Percentiles rank a stretch among this genome's conserved stretches.
Conservation (phyloP, 2,797 vertebrate species). For the Emys orbicularis region DNA sequence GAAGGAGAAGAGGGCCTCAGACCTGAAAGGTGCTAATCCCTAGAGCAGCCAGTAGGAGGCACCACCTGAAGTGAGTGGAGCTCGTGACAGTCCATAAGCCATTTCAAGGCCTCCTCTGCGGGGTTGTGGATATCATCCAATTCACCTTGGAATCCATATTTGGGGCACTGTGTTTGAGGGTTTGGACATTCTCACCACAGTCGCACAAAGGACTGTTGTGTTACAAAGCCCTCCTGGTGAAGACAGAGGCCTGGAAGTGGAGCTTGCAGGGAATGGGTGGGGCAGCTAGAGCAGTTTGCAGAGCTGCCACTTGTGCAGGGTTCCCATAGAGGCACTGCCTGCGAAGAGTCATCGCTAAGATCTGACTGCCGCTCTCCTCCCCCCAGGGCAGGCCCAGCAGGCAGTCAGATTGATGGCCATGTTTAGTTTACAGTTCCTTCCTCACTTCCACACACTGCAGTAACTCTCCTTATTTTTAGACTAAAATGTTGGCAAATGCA, state of each 20-base stretch:
- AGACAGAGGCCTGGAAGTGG: not conserved
- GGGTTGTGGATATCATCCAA: not conserved
- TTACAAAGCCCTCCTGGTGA: not conserved
- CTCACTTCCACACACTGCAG: not conserved
- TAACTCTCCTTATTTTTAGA: constrained; percentile 55
- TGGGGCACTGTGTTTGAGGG: not conserved
- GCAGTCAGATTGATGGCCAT: constrained; percentile 55
- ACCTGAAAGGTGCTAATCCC: not conserved
- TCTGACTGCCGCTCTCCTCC: not conserved
- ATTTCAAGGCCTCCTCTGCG: not conserved
- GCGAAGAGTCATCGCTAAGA: not conserved
- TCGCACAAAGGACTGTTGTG: not conserved
- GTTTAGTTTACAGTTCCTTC: constrained; percentile 47
- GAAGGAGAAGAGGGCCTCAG: not conserved
- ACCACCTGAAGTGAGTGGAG: not conserved
- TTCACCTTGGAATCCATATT: not conserved
- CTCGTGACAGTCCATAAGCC: not conserved
- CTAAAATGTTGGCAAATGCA: constrained; percentile 57
- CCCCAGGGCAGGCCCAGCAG: not conserved
- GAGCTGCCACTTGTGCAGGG: not conserved
- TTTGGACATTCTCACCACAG: not conserved
- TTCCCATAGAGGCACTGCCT: constrained; percentile 26
- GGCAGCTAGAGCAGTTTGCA: not conserved
- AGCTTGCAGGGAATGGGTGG: not conserved
- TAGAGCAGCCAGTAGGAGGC: not conserved